These are phyloP conservation scores for Anarhynchus alexandrinus DNA, from an alignment of 2,113 vertebrate species.

Conservation along the genomic window DNA sequence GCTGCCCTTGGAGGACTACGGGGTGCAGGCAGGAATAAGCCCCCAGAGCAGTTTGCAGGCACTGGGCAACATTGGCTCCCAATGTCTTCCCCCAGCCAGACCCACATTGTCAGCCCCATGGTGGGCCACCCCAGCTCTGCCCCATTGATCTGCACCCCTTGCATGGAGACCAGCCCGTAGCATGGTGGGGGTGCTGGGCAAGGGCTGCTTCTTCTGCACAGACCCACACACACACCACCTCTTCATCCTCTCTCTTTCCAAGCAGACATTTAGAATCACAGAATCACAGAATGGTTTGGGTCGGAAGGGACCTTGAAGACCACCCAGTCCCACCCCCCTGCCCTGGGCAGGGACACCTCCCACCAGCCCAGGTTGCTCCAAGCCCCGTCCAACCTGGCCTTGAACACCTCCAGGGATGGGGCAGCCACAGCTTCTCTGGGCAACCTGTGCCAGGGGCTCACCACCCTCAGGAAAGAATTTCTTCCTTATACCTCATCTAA, in stretches of 20 bases:
- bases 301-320: too few relatives aligned
- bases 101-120: neutral
- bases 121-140: neutral
- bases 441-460: too few relatives aligned
- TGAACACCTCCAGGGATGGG: too few relatives aligned
- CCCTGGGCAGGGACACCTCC: too few relatives aligned
- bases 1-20: neutral
- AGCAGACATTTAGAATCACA: neutral
- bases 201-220: neutral
- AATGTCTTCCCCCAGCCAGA: neutral
- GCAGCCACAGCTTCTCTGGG: too few relatives aligned
- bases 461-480: too few relatives aligned
- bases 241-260: neutral
- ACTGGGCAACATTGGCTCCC: fast-evolving
- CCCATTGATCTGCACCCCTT: neutral
- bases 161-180: neutral
- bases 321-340: too few relatives aligned
- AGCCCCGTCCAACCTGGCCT: too few relatives aligned
- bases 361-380: too few relatives aligned
- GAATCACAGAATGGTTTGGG: too few relatives aligned
- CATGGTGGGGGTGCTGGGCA: neutral
- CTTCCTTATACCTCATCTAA: too few relatives aligned
- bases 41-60: neutral
- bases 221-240: neutral
- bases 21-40: neutral